Percentiles rank a stretch among this genome's conserved stretches.
These are phyloP conservation scores for Diadophis punctatus DNA, from an alignment of 2,113 vertebrate genomes.

Conservation along the genomic window DNA sequence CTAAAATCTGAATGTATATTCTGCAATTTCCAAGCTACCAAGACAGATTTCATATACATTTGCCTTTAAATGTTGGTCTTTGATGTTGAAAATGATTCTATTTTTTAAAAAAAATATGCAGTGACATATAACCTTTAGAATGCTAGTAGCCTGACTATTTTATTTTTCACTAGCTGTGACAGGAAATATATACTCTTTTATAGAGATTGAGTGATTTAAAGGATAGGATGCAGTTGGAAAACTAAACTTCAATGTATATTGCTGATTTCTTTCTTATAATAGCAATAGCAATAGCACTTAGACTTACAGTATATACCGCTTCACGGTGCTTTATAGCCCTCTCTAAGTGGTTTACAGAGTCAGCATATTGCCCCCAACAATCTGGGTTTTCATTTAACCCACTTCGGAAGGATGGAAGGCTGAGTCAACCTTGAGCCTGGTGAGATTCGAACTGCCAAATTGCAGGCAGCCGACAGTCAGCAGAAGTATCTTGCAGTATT, in stretches of 20 bases:
- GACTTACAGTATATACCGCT: too few species aligned
- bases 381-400: too few species aligned
- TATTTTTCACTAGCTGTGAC: background rate
- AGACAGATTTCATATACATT: background rate
- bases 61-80: background rate
- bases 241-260: background rate
- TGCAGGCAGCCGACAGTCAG: too few species aligned
- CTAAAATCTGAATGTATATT: conserved; percentile 24
- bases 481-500: too few species aligned
- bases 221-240: background rate
- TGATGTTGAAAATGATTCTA: background rate
- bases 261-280: background rate
- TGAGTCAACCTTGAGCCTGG: too few species aligned
- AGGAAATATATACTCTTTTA: background rate
- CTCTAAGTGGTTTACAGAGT: too few species aligned
- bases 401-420: too few species aligned
- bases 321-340: too few species aligned
- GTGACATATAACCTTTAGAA: background rate
- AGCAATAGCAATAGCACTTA: too few species aligned
- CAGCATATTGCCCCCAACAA: too few species aligned
- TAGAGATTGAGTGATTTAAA: background rate
- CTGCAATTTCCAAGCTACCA: background rate
- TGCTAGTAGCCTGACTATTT: background rate
- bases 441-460: too few species aligned
- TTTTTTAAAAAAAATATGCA: background rate